Conservation (phyloP, 2,797 vertebrate species). For the Scyliorhinus canicula region DNA sequence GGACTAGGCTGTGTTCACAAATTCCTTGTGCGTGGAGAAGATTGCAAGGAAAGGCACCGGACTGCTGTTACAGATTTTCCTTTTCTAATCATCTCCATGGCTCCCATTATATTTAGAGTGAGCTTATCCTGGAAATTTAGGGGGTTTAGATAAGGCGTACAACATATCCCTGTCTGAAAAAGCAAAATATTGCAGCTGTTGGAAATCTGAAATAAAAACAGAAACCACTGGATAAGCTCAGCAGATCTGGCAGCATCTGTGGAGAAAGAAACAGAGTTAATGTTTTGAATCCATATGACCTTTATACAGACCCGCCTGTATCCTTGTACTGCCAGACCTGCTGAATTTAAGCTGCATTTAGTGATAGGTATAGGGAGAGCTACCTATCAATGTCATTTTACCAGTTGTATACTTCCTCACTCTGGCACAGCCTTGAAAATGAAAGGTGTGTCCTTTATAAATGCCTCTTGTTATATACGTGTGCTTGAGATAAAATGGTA, state of each 20-base stretch:
- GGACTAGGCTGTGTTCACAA: too few species aligned
- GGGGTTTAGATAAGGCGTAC: background rate
- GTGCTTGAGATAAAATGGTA: background rate
- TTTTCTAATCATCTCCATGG: background rate
- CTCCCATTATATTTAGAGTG: background rate
- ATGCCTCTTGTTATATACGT: background rate
- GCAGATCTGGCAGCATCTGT: too few species aligned
- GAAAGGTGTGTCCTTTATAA: background rate
- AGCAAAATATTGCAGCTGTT: too few species aligned
- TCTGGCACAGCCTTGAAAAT: background rate
- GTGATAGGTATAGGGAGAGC: too few species aligned
- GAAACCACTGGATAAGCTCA: too few species aligned
- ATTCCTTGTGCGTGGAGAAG: background rate
- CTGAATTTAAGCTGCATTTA: too few species aligned
- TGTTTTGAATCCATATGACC: too few species aligned
- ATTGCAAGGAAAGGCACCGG: background rate
- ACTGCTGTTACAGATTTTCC: background rate
- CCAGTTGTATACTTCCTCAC: background rate
- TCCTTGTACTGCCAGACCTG: too few species aligned
- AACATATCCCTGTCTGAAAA: background rate
- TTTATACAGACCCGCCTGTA: too few species aligned
- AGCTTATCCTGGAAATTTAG: background rate
- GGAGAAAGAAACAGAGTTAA: too few species aligned
- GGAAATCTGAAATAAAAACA: too few species aligned
- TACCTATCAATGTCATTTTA: background rate